Base-by-base conservation (phyloP, 2,113 vertebrate species). In the Lophochroa leadbeateri region DNA sequence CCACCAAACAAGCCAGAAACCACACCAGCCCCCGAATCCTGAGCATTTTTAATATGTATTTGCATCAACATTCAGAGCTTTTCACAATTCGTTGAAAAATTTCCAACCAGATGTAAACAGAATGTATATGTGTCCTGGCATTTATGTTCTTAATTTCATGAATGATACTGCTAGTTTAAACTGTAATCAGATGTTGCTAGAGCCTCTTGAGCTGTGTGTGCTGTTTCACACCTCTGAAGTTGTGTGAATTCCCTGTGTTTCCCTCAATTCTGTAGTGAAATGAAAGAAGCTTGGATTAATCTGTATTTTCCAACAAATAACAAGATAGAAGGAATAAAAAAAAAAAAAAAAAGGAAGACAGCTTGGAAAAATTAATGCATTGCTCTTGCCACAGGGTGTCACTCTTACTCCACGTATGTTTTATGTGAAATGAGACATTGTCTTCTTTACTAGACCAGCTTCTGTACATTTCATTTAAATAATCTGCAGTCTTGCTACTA, bases 361-460 rank as follows among this genome's bases (percentile, higher is more conserved):
- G 18, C 15, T 31, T 46, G 35, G 47, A 68, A 74, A 67, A 86
- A 83, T 29, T 23, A 76, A 68, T 96, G 39, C n/a, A 46, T 81
- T 67, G 6, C 25, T 94, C 35, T 95, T 86, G 87, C 97, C 97
- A 98, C 97, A 94, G 60, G 82, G 97, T 97, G 97, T 97, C 98
- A 97, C 97, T 86, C 86, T 97, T 81, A 50, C 90, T 60, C 91
- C 71, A 92, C 14, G 4, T 61, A 46, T 37, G 12, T 74, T 64
- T 81, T 57, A 84, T 9, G 17, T 49, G 35, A 88, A 49, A 84
- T 20, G 31, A 57, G n/a, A 57, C 81, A 52, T 68, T 49, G 7
- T 39, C 29, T n/a, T 81, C 23, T 70, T 92, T 83, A 23, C 24
- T 33, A 44, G 23, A 41, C 6, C 5, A 49, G 13, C 47, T 83